A percentile compares a stretch with the other conserved stretches of the same genome.
Evolutionary conservation across 2,797 vertebrate genomes (phyloP).

Genomic region (Pelobates cultripes): DNA sequence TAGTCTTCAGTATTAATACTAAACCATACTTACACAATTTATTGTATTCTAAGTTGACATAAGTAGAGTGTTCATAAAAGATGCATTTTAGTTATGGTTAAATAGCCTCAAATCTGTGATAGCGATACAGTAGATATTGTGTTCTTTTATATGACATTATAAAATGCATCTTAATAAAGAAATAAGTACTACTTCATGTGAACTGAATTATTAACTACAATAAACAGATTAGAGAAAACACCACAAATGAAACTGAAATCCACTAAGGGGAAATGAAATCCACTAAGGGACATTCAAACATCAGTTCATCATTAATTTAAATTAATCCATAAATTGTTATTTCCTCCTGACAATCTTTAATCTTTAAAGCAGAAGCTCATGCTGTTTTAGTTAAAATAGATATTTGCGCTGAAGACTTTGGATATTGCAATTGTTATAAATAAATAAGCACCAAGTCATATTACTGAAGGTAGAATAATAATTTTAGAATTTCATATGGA

Average conservation of each 20-base stretch:
- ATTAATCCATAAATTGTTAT: not conserved
- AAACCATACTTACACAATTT: no score
- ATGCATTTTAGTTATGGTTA: no score
- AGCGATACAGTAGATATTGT: no score
- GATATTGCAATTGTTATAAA: not conserved
- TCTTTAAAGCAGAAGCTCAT: not conserved
- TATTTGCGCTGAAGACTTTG: not conserved
- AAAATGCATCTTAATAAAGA: not conserved
- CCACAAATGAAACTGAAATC: constrained; percentile 6
- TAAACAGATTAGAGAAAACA: constrained; percentile 4
- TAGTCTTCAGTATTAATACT: no score
- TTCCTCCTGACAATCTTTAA: not conserved
- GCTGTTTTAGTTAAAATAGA: not conserved
- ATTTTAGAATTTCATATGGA: no score
- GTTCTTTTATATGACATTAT: no score
- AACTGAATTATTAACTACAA: not conserved
- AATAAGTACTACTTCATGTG: not conserved
- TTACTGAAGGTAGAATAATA: no score
- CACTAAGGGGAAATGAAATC: not conserved
- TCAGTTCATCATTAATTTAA: not conserved
- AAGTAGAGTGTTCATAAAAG: no score
- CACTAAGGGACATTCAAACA: not conserved
- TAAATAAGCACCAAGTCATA: no score
- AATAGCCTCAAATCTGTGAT: no score
- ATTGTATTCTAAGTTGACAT: no score